Evolutionary conservation across 2,888 invertebrate genomes (phyloP), one percentile per base, ranked within the genome.

Genomic region (Patella pellucida): DNA sequence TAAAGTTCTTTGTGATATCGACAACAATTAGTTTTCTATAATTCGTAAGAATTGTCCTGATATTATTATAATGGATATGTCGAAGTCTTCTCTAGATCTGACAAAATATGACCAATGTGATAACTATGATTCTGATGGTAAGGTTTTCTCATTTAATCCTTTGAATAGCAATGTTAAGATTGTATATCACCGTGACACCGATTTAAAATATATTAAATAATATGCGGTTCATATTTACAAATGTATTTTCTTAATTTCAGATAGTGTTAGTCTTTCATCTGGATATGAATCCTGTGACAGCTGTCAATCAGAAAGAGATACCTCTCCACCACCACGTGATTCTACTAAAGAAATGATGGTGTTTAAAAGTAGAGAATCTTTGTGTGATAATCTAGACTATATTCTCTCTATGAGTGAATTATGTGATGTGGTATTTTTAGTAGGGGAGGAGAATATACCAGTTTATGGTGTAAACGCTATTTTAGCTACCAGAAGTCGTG

Each of bases 331-430:
- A n/a, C n/a, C n/a, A n/a, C n/a, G n/a, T n/a, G n/a, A n/a, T n/a
- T n/a, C n/a, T 19, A 9, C 62, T 19, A n/a, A n/a, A 62, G 62
- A 62, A 62, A 62, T 23, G 14, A 62, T 62, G 62, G 62, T 16
- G 23, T 62, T 62, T 62, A 62, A 62, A 62, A 62, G 62, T 62
- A n/a, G 23, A 62, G 62, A 62, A 62, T 62, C 62, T n/a, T 62
- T 62, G 23, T 62, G 62, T 62, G 62, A n/a, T 23, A 62, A 23
- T 62, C 23, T 62, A 62, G 62, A 62, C 19, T 62, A 62, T 62
- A 62, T 62, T n/a, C 23, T 62, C n/a, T 62, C 62, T 12, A 62
- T 62, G 62, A n/a, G 19, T 12, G 62, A 62, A 19, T 62, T 62
- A 62, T 62, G 62, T 62, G 62, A 62, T 11, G 62, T 19, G 9